Evolutionary conservation across 1,140 invertebrate genomes (phyloP).

Genomic region (Ceratina calcarata): DNA sequence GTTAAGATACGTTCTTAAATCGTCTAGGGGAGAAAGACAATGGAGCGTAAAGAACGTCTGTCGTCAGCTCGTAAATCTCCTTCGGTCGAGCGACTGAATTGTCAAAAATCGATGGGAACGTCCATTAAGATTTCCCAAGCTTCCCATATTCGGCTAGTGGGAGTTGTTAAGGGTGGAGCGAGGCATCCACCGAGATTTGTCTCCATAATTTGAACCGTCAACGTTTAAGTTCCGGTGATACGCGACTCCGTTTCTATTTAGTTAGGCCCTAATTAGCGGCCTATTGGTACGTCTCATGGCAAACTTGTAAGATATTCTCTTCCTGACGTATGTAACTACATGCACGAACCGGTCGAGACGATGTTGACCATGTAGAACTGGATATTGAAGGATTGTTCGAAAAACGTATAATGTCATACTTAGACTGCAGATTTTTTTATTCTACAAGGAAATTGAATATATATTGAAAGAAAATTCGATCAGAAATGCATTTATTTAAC

Average conservation of each 20-base stretch:
- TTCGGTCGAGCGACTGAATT: not conserved
- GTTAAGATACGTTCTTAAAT: too few species aligned
- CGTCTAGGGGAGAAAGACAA: not conserved
- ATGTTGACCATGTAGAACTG: slow-evolving; percentile 15
- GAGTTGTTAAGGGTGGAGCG: not conserved
- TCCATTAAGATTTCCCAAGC: not conserved
- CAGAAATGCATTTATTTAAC: too few species aligned
- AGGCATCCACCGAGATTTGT: not conserved
- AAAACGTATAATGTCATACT: not conserved
- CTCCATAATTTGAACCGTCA: not conserved
- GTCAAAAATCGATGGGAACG: not conserved
- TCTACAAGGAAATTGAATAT: not conserved
- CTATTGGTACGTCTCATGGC: slow-evolving; percentile 9
- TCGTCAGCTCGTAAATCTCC: not conserved
- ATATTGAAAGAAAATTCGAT: not conserved
- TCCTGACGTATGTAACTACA: not conserved
- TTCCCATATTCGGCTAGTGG: not conserved
- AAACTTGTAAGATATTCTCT: slow-evolving; percentile 28
- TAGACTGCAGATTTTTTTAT: too few species aligned
- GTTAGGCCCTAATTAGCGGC: slow-evolving; percentile 3
- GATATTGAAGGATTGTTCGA: slow-evolving; percentile 13
- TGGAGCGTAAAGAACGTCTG: not conserved
- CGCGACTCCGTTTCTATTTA: not conserved
- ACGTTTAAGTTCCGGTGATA: not conserved
- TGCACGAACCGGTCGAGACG: slow-evolving; percentile 9